A percentile compares a stretch with the other conserved stretches of the same genome.
Conservation (phyloP, 92 coral and sea anemone genomes). For the Umimayanthus kanabou region DNA sequence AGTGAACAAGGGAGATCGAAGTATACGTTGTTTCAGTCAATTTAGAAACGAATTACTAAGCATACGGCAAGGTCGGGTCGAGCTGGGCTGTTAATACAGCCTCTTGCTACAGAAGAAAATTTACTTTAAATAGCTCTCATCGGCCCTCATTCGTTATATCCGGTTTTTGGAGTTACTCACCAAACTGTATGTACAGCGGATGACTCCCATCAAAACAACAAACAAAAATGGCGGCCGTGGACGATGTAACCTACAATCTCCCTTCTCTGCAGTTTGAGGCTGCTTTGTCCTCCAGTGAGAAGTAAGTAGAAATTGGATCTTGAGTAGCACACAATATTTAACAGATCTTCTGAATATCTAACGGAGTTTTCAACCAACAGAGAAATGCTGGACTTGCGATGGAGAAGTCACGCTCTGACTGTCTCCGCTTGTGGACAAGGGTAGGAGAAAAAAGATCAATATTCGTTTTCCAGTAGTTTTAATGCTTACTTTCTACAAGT, state of each 20-base stretch:
- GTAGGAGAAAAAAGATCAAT: constrained; percentile 54
- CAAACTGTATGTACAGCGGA: constrained; percentile 33
- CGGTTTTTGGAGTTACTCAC: not conserved
- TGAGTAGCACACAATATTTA: not conserved
- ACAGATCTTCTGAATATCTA: not conserved
- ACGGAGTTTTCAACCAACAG: constrained; percentile 48
- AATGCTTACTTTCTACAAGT: not conserved
- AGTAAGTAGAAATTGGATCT: constrained; percentile 43
- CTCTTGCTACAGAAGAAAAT: too few species aligned
- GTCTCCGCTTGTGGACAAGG: constrained; percentile 88
- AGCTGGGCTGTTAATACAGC: too few species aligned
- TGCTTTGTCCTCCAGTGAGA: constrained; percentile 80
- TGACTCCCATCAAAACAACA: constrained; percentile 9
- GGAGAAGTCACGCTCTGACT: constrained; percentile 81
- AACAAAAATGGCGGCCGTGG: constrained; percentile 81
- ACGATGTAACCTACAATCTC: constrained; percentile 79
- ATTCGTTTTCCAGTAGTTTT: not conserved
- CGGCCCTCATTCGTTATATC: too few species aligned
- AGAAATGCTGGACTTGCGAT: constrained; percentile 81
- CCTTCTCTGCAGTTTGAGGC: constrained; percentile 95
- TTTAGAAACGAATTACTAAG: too few species aligned
- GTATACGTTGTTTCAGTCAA: too few species aligned
- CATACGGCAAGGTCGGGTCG: too few species aligned
- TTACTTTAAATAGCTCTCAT: too few species aligned
- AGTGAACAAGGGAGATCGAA: too few species aligned